Evolutionary conservation across 2,888 invertebrate species (phyloP).

Genomic region (Thymelicus lineola): DNA sequence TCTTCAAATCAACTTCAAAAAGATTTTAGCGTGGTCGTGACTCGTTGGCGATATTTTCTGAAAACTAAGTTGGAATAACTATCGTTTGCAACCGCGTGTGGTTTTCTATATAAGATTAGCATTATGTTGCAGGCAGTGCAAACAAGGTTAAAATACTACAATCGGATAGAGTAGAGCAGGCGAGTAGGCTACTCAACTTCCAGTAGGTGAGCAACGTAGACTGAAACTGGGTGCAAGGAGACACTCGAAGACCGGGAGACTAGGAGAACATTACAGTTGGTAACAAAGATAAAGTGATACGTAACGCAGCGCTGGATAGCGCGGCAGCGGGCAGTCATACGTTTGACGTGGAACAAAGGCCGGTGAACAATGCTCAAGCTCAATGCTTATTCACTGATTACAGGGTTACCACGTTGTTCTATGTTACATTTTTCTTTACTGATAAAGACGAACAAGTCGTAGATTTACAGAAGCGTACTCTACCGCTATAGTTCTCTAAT

Average conservation of each 20-base stretch:
- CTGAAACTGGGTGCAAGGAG: constrained; percentile 6
- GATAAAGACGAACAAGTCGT: no score
- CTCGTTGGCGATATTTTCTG: no score
- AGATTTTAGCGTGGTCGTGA: no score
- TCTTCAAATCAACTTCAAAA: no score
- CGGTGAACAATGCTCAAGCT: constrained; percentile 32
- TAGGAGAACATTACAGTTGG: constrained; percentile 23
- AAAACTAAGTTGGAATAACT: no score
- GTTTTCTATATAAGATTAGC: no score
- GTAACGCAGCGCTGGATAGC: constrained; percentile 24
- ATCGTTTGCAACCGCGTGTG: no score
- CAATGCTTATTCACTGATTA: constrained; percentile 31
- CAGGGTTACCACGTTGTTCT: constrained; percentile 9
- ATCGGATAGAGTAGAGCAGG: neutral
- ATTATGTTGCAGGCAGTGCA: no score
- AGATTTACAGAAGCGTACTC: no score
- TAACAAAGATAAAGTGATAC: constrained; percentile 29
- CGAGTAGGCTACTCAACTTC: neutral
- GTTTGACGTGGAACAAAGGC: constrained; percentile 33
- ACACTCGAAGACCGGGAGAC: neutral
- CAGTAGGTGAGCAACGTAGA: neutral
- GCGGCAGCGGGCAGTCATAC: constrained; percentile 29
- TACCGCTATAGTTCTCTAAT: no score
- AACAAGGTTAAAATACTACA: no score
- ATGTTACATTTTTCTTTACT: neutral